Evolutionary conservation across 2,113 vertebrate genomes (phyloP), one percentile per base, ranked within the genome.

Genomic region (Aix galericulata): DNA sequence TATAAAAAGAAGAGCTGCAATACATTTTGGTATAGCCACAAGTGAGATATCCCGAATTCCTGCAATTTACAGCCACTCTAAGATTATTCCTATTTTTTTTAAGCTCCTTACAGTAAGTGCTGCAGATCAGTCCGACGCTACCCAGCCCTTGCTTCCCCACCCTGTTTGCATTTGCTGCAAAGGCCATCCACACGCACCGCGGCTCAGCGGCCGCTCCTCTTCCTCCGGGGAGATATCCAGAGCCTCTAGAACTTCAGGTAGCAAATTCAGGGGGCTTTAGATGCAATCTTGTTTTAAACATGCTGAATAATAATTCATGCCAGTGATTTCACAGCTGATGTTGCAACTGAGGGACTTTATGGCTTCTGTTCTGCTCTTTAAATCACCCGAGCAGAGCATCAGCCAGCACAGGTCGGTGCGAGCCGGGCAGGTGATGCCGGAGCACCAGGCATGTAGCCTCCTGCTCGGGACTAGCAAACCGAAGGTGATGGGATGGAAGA

Each of bases 1-100:
- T 68, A 68, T 48, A 93, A 94, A 95, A 93, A 88, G 68, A 95
- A 81, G 64, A 84, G 88, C 86, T 91, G 92, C 77, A 86, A n/a
- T 3, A 48, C 75, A 80, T 67, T 83, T 89, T 73, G 59, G 69
- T 22, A 32, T 46, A 82, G 93, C 91, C 89, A 89, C 62, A 82
- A 81, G 68, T 75, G 82, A 94, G 80, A 92, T 16, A 93, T 18
- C 76, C 64, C 7, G 1, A 91, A 90, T 72, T 95, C 77, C 83
- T 44, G 62, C 42, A 75, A 11, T 4, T 53, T 81, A 68, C 48
- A 83, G 82, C 34, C 72, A 50, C 69, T 86, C 73, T 75, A 13
- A 11, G 74, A 72, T 89, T 72, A 68, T 52, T 82, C 46, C 31
- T 55, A 27, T 58, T 53, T 72, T 42, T 62, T 56, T 72, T 44